Evolutionary conservation across 2,888 invertebrate genomes (phyloP).

Genomic region (Microplitis manilae): DNA sequence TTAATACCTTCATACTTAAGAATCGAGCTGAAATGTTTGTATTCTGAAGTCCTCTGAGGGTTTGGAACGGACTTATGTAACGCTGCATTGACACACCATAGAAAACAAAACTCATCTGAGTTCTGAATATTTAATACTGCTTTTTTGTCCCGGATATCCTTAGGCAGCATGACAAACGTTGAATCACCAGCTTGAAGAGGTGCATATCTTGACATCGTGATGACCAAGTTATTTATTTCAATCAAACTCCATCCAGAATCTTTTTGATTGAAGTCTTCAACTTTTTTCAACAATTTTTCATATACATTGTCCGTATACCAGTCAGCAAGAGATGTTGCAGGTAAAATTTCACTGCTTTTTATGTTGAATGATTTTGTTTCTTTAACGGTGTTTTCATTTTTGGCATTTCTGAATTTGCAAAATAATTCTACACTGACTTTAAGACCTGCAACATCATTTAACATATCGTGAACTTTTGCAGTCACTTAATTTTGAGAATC

Average conservation of each 20-base stretch:
- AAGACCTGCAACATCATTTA: background rate
- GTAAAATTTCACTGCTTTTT: slow-evolving; percentile 47
- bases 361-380: slow-evolving; percentile 52
- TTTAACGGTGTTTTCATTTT: slow-evolving; percentile 31
- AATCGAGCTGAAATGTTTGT: no score
- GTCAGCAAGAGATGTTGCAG: no score
- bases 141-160: no score
- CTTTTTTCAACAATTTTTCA: slow-evolving; percentile 43
- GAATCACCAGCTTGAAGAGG: no score
- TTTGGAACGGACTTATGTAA: no score
- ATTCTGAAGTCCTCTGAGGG: no score
- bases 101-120: no score
- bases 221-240: slow-evolving; percentile 46
- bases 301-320: slow-evolving; percentile 23
- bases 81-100: no score
- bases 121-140: no score
- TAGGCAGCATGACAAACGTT: no score
- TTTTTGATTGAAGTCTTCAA: slow-evolving; percentile 50
- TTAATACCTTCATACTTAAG: background rate
- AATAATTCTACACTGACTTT: slow-evolving; percentile 35
- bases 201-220: slow-evolving; percentile 42
- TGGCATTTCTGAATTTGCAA: slow-evolving; percentile 28
- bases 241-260: slow-evolving; percentile 44
- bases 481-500: no score
- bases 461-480: background rate